A percentile compares a stretch with the other conserved stretches of the same genome.
Conservation (phyloP, 2,113 vertebrate genomes). For the Eulemur macaco region DNA sequence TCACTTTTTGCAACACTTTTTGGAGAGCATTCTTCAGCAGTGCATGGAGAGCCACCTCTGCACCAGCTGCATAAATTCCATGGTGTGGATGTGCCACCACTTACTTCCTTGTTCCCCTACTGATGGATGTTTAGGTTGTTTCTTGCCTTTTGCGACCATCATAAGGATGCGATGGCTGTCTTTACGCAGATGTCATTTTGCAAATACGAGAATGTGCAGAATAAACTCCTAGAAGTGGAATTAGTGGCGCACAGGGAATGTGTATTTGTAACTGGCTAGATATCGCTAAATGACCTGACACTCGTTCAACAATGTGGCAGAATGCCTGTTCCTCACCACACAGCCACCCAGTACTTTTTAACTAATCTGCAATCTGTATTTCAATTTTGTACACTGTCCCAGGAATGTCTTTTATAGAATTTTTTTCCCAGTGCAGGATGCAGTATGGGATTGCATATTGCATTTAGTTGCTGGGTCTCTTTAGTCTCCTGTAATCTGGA, state of each 20-base stretch:
- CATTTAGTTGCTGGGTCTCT: not conserved
- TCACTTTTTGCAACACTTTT: not conserved
- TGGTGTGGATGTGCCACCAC: no score
- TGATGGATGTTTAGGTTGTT: not conserved
- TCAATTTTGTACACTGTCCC: not conserved
- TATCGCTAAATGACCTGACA: not conserved
- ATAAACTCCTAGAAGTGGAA: not conserved
- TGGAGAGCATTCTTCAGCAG: not conserved
- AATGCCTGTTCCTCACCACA: fast-evolving
- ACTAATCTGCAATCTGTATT: not conserved
- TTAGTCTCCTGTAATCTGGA: not conserved
- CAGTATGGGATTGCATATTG: not conserved
- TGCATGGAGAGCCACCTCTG: not conserved
- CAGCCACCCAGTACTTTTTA: not conserved
- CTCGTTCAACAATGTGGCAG: no score
- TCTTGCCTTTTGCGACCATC: not conserved
- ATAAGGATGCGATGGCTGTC: not conserved
- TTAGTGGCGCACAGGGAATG: not conserved
- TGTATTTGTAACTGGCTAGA: not conserved
- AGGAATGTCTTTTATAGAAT: not conserved
- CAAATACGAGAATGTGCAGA: not conserved
- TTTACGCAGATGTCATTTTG: not conserved
- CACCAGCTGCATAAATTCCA: not conserved
- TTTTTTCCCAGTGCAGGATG: not conserved
- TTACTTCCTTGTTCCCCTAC: not conserved